A percentile compares a stretch with the other conserved stretches of the same genome.
Conservation (phyloP, 2,888 invertebrate genomes). For the Leptopilina myrica region DNA sequence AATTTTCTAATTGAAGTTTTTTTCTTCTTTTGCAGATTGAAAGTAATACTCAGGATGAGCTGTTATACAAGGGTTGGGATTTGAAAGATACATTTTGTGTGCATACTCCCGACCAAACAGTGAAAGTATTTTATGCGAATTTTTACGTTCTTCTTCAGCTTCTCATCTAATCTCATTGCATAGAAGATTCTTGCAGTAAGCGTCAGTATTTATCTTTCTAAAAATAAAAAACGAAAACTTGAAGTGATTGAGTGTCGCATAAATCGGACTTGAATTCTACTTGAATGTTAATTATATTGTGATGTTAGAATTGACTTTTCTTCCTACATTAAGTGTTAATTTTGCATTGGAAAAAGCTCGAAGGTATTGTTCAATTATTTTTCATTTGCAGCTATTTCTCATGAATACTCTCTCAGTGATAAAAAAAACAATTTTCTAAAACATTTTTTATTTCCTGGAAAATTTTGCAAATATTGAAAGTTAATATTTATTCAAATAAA, state of each 20-base stretch:
- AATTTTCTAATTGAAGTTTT: background rate
- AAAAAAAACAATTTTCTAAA: too few species aligned
- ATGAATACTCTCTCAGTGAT: too few species aligned
- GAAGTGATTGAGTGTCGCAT: too few species aligned
- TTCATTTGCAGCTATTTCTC: too few species aligned
- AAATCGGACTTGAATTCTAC: too few species aligned
- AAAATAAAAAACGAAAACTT: conserved; percentile 45
- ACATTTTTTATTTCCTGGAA: too few species aligned
- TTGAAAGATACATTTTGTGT: background rate
- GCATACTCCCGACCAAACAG: conserved; percentile 52
- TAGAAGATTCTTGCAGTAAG: conserved; percentile 62
- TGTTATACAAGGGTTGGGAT: background rate
- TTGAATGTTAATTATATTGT: too few species aligned
- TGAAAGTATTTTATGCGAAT: conserved; percentile 70
- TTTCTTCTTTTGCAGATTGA: conserved; percentile 53
- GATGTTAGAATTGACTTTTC: conserved; percentile 2
- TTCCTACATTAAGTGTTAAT: too few species aligned
- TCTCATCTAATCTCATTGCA: conserved; percentile 69
- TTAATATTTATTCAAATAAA: too few species aligned
- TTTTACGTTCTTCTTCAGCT: conserved; percentile 70
- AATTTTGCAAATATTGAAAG: too few species aligned
- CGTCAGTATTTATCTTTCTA: conserved; percentile 71
- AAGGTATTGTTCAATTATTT: too few species aligned
- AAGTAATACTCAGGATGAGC: background rate
- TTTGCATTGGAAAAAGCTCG: too few species aligned